A percentile compares a stretch with the other conserved stretches of the same genome.
These are phyloP conservation scores for Malurus cyaneus DNA, from an alignment of 2,113 vertebrate species.

Conservation along the genomic window DNA sequence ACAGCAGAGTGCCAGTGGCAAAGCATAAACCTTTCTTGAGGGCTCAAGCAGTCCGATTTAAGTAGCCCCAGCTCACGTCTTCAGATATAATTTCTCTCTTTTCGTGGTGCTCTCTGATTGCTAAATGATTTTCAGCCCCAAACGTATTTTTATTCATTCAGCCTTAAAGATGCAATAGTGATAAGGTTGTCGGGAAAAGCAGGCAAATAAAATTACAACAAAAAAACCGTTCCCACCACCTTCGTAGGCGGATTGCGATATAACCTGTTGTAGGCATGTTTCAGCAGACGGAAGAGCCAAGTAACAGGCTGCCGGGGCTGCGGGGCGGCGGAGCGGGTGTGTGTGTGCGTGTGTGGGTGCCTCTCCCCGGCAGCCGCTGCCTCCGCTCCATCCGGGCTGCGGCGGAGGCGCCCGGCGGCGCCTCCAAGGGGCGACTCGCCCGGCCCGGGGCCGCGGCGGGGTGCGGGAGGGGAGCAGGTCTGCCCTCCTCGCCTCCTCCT, in stretches of 20 bases:
- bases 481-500: neutral
- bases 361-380: neutral
- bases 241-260: neutral
- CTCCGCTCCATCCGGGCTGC: neutral
- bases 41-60: neutral
- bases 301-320: neutral
- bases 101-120: neutral
- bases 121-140: neutral
- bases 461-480: neutral
- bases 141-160: slow-evolving; percentile 32
- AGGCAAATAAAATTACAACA: neutral
- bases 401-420: neutral
- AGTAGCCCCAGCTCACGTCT: neutral
- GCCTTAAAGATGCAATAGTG: neutral
- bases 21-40: neutral
- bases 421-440: neutral
- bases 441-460: neutral
- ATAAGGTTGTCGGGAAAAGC: slow-evolving; percentile 7
- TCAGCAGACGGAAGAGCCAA: neutral
- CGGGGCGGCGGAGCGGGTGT: neutral
- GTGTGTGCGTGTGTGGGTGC: neutral
- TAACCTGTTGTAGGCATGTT: slow-evolving; percentile 51
- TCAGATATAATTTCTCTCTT: neutral
- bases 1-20: neutral
- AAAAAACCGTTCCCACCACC: neutral